phyloP scores from a whole-genome alignment of 2,888 invertebrate species.

The Caenorhabditis uteleia region DNA sequence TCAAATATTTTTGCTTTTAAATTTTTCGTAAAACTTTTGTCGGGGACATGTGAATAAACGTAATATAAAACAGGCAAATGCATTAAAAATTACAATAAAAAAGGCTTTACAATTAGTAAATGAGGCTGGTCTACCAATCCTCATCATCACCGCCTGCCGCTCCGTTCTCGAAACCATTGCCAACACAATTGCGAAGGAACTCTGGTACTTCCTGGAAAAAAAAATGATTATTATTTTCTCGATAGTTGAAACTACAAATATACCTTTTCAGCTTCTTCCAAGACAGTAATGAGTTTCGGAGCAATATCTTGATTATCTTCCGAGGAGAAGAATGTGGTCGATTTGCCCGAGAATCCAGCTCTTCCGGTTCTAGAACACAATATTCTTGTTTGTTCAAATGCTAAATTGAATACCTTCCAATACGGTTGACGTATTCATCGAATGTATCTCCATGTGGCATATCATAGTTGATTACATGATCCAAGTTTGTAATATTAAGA shows the following conservation, averaged over 20 bases:
- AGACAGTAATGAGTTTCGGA: constrained; percentile 9
- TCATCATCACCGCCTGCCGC: constrained; percentile 10
- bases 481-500: constrained; percentile 16
- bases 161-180: background rate
- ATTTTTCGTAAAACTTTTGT: no score
- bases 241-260: constrained; percentile 8
- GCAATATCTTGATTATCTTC: constrained; percentile 15
- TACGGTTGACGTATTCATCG: constrained; percentile 34
- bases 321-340: constrained; percentile 21
- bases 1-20: no score
- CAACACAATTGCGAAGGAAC: background rate
- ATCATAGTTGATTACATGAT: constrained; percentile 35
- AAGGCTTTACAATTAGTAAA: no score
- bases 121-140: constrained; percentile 16
- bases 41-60: no score
- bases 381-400: background rate
- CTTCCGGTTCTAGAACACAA: constrained; percentile 24
- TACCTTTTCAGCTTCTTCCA: constrained; percentile 17
- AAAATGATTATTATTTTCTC: background rate
- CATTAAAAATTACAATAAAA: no score
- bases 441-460: constrained; percentile 20
- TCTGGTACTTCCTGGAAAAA: background rate
- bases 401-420: constrained; percentile 13
- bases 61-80: no score
- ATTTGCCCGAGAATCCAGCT: constrained; percentile 23